phyloP scores from a whole-genome alignment of 2,888 invertebrate genomes.

The Dynastes hyllus region DNA sequence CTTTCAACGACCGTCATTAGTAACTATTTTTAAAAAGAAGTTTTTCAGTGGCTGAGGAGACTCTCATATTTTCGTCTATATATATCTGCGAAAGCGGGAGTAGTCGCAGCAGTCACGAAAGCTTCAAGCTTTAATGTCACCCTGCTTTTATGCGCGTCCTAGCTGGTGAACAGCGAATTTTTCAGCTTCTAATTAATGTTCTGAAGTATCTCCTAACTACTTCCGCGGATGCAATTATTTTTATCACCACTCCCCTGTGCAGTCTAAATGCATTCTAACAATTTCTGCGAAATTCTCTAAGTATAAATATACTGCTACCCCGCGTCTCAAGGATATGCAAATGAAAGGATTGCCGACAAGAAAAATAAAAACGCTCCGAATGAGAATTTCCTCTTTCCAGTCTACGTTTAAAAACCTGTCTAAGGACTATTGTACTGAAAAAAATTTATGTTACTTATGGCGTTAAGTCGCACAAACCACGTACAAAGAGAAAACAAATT shows the following conservation, averaged over 20 bases:
- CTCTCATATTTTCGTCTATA: conserved; percentile 42
- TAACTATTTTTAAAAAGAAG: conserved; percentile 51
- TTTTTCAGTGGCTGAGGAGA: conserved; percentile 36
- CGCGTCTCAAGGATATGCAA: not conserved
- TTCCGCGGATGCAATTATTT: conserved; percentile 45
- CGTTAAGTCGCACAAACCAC: too few species aligned
- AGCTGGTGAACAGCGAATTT: conserved; percentile 32
- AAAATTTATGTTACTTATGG: too few species aligned
- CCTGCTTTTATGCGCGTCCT: conserved; percentile 6
- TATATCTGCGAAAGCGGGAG: conserved; percentile 19
- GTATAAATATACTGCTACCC: conserved; percentile 8
- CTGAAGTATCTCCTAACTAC: conserved; percentile 45
- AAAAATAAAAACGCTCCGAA: not conserved
- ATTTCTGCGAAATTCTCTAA: conserved; percentile 31
- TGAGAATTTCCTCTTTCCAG: too few species aligned
- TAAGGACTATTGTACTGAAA: too few species aligned
- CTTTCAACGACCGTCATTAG: conserved; percentile 56
- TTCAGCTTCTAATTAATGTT: conserved; percentile 48
- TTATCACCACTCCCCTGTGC: conserved; percentile 33
- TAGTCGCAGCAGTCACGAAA: conserved; percentile 15
- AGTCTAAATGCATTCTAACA: conserved; percentile 18
- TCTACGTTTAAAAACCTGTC: too few species aligned
- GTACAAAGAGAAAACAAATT: too few species aligned
- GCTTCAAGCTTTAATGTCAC: conserved; percentile 41
- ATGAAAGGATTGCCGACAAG: conserved; percentile 1